Percentiles rank a stretch among this genome's conserved stretches.
Conservation (phyloP, 1,140 invertebrate genomes). For the Phocides pigmalion region DNA sequence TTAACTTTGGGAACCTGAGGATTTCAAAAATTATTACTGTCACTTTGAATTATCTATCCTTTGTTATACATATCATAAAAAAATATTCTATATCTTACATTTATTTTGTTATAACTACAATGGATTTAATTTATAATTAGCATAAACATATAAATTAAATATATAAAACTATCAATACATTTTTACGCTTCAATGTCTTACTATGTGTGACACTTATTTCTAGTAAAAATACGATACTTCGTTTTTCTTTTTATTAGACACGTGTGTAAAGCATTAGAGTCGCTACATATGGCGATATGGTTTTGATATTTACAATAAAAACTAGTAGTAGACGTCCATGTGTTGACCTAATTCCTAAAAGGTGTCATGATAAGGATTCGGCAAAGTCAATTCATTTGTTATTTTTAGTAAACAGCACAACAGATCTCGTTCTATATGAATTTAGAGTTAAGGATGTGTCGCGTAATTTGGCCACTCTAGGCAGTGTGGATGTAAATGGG, state of each 20-base stretch:
- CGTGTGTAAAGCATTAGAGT: slow-evolving; percentile 59
- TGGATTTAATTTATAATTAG: slow-evolving; percentile 1
- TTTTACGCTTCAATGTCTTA: no score
- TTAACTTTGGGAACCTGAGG: slow-evolving; percentile 48
- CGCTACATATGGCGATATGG: slow-evolving; percentile 44
- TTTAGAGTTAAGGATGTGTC: slow-evolving; percentile 51
- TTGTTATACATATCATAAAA: not conserved
- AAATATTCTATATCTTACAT: not conserved
- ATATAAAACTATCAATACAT: not conserved
- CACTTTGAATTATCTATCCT: not conserved
- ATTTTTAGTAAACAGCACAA: not conserved
- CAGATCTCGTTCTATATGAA: not conserved
- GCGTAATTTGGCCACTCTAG: slow-evolving; percentile 66
- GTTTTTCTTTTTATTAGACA: slow-evolving; percentile 29
- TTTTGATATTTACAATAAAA: slow-evolving; percentile 42
- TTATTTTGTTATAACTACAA: not conserved
- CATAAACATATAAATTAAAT: not conserved
- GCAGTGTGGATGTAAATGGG: slow-evolving; percentile 63
- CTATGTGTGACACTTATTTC: no score
- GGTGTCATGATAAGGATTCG: slow-evolving; percentile 11
- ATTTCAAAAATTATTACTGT: slow-evolving; percentile 17
- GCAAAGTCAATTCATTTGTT: not conserved
- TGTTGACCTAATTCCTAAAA: slow-evolving; percentile 48
- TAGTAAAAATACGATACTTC: no score
- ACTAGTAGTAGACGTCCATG: slow-evolving; percentile 32